These are phyloP conservation scores for Busseola fusca DNA, from an alignment of 2,888 invertebrate species.

Conservation along the genomic window DNA sequence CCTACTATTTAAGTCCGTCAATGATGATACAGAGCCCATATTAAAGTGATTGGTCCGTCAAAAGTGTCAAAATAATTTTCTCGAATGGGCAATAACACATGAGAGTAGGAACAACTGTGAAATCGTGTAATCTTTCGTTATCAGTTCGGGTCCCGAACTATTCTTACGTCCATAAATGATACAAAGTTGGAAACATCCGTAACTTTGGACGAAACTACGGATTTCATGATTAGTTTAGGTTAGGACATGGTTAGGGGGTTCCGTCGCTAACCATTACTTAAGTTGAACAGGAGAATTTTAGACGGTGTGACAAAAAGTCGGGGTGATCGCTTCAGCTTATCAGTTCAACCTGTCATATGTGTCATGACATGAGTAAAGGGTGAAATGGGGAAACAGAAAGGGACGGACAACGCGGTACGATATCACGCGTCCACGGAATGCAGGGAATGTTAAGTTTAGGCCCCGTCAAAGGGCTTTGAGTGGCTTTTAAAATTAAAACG, in stretches of 20 bases:
- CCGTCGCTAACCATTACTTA: constrained; percentile 12
- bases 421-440: constrained; percentile 80
- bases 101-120: neutral
- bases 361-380: constrained; percentile 70
- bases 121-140: neutral
- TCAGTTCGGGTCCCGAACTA: neutral
- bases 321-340: constrained; percentile 68
- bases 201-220: neutral
- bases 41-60: neutral
- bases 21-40: neutral
- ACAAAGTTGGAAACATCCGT: neutral
- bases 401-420: constrained; percentile 69
- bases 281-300: neutral
- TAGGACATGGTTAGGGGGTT: too few relatives aligned
- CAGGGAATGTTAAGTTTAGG: constrained; percentile 81
- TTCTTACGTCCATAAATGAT: neutral
- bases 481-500: constrained; percentile 85
- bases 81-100: neutral
- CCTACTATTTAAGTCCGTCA: neutral
- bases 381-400: constrained; percentile 69
- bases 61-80: neutral
- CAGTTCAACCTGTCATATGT: constrained; percentile 63
- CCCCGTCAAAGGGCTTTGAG: constrained; percentile 81
- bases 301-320: constrained; percentile 27
- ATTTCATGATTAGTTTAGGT: neutral